Base-by-base conservation (phyloP, 2,113 vertebrate species). In the Pogonocichla stellata region DNA sequence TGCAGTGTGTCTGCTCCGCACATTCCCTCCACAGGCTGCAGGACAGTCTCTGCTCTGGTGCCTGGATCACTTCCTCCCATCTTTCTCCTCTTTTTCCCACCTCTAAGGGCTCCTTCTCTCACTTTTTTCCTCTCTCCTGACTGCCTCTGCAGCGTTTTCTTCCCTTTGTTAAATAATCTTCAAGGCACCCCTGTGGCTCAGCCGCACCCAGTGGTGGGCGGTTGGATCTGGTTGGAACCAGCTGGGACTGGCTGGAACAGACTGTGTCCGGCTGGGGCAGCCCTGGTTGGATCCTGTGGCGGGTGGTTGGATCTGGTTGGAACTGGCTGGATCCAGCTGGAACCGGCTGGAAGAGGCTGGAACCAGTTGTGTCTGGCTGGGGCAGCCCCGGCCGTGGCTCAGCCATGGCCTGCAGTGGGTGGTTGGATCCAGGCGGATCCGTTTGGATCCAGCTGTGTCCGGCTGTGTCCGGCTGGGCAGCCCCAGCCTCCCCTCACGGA, bases 181-280 rank as follows among this genome's bases (percentile, higher is more conserved):
- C 11, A 12, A n/a, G 25, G 43, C 0, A 4, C 2, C 10, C 2
- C 0, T 0, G n/a, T 0, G 2, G 20, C 20, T 18, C 16, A 23
- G 45, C 42, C 0, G 0, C 0, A 2, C 10, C 19, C 48, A 18
- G 24, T 0, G 1, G 51, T 3, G 6, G 28, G 51, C 3, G 3
- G 42, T 22, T 45, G 62, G 40, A 65, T 57, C 22, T 7, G 6
- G 18, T 10, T 54, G 51, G 51, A 19, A 12, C 51, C 12, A 2
- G 18, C 20, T 57, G 20, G 22, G 8, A 23, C 56, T 1, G 3
- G 31, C 31, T 66, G 42, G 22, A 45, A 19, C 26, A 11, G 8
- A 36, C 26, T 40, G 26, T 15, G 9, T 42, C 19, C 6, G 12
- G 8, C 22, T 36, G 50, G 61, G 57, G 57, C 18, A 48, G 23